Conservation (phyloP, 2,888 invertebrate species). For the Acleris emargana region DNA sequence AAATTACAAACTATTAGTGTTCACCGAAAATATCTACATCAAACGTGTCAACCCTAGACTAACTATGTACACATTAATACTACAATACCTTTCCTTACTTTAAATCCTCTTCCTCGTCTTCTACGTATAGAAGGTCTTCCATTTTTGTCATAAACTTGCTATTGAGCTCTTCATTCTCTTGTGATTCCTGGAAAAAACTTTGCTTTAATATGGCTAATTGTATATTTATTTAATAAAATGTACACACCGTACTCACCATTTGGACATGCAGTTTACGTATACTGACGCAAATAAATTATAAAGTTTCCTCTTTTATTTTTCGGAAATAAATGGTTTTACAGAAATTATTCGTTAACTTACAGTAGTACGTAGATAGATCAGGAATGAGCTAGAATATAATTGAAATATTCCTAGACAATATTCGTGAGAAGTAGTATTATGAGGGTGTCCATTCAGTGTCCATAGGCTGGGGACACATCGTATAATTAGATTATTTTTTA, state of each 20-base stretch:
- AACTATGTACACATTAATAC: conserved; percentile 47
- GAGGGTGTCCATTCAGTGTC: too few species aligned
- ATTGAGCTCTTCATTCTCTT: conserved; percentile 56
- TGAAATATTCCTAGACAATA: too few species aligned
- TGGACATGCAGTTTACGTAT: conserved; percentile 7
- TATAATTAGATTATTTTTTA: too few species aligned
- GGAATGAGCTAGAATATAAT: too few species aligned
- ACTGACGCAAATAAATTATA: neutral
- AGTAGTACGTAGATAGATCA: too few species aligned
- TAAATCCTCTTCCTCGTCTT: conserved; percentile 75
- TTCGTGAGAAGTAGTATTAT: too few species aligned
- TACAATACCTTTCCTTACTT: conserved; percentile 54
- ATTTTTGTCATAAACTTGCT: conserved; percentile 74
- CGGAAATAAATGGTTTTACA: too few species aligned
- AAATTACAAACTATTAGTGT: neutral
- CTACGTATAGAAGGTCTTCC: conserved; percentile 72
- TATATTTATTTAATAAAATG: too few species aligned
- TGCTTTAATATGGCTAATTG: neutral
- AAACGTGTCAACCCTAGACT: conserved; percentile 33
- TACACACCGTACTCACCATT: conserved; percentile 16
- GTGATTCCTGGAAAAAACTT: conserved; percentile 55
- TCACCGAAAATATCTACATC: conserved; percentile 17
- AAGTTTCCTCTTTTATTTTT: too few species aligned
- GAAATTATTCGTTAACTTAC: too few species aligned
- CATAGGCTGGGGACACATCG: too few species aligned